Evolutionary conservation across 2,113 vertebrate species (phyloP), one percentile per base, ranked within the genome.

Genomic region (Lagopus muta): DNA sequence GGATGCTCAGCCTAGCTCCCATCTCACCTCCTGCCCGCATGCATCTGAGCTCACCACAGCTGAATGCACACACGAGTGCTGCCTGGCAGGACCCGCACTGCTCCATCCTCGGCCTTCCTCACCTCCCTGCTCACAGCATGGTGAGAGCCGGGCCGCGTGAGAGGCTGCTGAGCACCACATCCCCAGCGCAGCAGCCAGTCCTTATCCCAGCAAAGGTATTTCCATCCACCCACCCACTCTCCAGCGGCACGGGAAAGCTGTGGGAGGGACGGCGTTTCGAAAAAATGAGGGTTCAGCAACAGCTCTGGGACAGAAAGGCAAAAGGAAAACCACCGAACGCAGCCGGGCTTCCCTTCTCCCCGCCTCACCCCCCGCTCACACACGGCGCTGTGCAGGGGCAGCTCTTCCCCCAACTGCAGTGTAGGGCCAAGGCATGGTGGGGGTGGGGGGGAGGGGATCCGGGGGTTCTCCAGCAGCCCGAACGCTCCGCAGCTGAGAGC

Each of bases 311-410:
- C 11, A 67, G 47, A 81, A 89, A 82, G 92, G 75, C 57, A 24
- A 52, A 83, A 67, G 52, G 34, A 74, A 84, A 67, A 21, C 24
- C 85, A 72, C 25, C 60, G 4, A 77, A 72, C 0, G 0, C 66
- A 79, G 52, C 57, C 40, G 38, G 55, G 58, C 18, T 82, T 72
- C 58, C 10, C 34, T 38, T 47, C 75, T 65, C 65, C 34, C 57
- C 1, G 2, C 17, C 42, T 50, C 30, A 74, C 48, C 2, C 2
- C 75, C 42, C 0, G 0, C 64, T 61, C 0, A 0, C 45, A 10
- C 2, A 0, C 25, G 15, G 78, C n/a, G 32, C 75, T 13, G 40
- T 11, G 43, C 65, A 8, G 34, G 50, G 0, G 38, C 2, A 1
- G 45, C 20, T 73, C 42, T 58, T 52, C 6, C 3, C 21, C 21